A percentile compares a stretch with the other conserved stretches of the same genome.
Evolutionary conservation across 2,797 vertebrate species (phyloP).

Genomic region (Bucorvus abyssinicus): DNA sequence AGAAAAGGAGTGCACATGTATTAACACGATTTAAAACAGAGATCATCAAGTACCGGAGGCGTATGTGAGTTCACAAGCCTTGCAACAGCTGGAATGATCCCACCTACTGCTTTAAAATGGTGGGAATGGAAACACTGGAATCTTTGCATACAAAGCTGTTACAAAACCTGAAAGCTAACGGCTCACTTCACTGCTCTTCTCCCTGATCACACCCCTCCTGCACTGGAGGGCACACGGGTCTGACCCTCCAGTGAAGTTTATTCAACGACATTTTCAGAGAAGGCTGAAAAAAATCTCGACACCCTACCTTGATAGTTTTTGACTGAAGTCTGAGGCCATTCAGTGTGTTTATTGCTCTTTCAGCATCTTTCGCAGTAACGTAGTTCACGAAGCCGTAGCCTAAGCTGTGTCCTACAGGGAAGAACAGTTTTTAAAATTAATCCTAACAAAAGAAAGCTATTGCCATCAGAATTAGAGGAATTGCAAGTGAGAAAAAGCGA

Average conservation of each 20-base stretch:
- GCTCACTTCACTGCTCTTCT: background rate
- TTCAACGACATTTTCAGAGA: background rate
- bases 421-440: slow-evolving; percentile 23
- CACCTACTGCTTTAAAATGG: background rate
- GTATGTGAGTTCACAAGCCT: background rate
- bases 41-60: background rate
- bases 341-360: slow-evolving; percentile 99
- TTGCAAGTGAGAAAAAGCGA: background rate
- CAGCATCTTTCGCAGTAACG: slow-evolving; percentile 97
- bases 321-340: slow-evolving; percentile 99
- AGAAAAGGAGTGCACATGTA: background rate
- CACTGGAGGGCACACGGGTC: background rate
- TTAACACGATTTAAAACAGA: background rate
- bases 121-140: background rate
- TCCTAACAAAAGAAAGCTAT: background rate
- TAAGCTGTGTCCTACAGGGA: slow-evolving; percentile 96
- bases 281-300: background rate
- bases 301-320: slow-evolving; percentile 99
- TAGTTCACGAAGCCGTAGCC: slow-evolving; percentile 99
- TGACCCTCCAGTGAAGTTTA: background rate
- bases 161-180: background rate
- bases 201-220: background rate
- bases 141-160: background rate
- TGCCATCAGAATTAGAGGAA: background rate
- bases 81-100: background rate